A percentile compares a stretch with the other conserved stretches of the same genome.
phyloP scores from a whole-genome alignment of 2,797 vertebrate species.

The Phaenicophaeus curvirostris region DNA sequence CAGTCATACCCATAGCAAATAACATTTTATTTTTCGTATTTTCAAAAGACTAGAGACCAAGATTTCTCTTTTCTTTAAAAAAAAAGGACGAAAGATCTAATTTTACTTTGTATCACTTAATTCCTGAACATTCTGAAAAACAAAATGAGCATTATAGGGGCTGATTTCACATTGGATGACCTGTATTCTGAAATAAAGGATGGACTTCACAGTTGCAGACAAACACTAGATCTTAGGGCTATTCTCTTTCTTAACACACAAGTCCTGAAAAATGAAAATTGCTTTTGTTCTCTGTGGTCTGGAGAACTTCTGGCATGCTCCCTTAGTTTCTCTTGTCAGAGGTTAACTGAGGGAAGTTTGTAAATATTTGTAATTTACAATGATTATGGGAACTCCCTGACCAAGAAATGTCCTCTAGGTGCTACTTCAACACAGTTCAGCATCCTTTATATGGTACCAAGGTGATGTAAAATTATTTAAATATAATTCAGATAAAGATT shows the following conservation, averaged over 20 bases:
- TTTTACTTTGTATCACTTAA: not conserved
- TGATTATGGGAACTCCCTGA: not conserved
- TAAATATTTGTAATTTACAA: not conserved
- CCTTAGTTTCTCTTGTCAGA: not conserved
- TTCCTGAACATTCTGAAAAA: not conserved
- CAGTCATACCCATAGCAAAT: not conserved
- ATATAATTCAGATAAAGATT: not conserved
- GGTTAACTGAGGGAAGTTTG: not conserved
- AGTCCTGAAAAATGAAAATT: not conserved
- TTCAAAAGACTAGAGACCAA: not conserved
- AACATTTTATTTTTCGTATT: not conserved
- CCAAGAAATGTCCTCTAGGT: not conserved
- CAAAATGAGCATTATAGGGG: not conserved
- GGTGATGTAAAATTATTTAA: not conserved
- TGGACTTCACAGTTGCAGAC: not conserved
- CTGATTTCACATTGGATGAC: not conserved
- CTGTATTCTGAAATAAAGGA: not conserved
- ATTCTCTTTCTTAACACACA: not conserved
- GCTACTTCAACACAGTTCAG: not conserved
- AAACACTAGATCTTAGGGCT: not conserved
- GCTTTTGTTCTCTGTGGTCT: not conserved
- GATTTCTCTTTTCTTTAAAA: not conserved
- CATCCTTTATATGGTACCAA: rapidly evolving
- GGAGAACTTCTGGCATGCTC: not conserved
- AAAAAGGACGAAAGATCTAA: not conserved